phyloP scores from a whole-genome alignment of 2,113 vertebrate genomes.

The Etia nguti region DNA sequence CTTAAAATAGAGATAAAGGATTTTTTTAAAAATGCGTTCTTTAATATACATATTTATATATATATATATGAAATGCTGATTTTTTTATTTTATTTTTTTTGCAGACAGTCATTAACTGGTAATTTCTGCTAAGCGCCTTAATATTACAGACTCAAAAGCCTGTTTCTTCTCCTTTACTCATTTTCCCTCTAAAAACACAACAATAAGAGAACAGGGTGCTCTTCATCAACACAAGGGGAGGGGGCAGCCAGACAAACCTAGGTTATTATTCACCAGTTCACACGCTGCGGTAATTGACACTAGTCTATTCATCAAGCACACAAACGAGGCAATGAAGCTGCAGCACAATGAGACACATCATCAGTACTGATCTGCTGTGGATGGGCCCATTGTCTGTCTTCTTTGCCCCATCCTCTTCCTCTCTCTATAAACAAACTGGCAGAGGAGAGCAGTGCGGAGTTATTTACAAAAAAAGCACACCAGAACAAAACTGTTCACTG shows the following conservation, averaged over 20 bases:
- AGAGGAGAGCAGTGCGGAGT: not conserved
- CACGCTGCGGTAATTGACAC: not conserved
- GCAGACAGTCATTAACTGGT: not conserved
- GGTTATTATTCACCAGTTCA: not conserved
- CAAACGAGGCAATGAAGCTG: not conserved
- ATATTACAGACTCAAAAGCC: not conserved
- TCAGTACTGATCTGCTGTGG: constrained; percentile 28
- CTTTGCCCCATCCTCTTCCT: not conserved
- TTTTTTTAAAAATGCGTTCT: not conserved
- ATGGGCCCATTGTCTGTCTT: not conserved
- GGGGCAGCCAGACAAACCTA: not conserved
- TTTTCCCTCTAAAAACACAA: not conserved
- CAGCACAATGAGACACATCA: constrained; percentile 12
- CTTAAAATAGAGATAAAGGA: not conserved
- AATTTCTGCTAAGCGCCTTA: not conserved
- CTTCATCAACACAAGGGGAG: not conserved
- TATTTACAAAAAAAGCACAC: not conserved
- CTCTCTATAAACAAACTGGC: not conserved
- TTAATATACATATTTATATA: too few relatives aligned
- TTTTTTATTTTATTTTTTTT: not conserved
- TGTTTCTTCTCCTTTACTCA: not conserved
- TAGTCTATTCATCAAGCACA: constrained; percentile 6
- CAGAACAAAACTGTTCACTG: not conserved
- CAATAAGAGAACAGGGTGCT: not conserved
- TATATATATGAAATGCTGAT: not conserved